Base-by-base conservation (phyloP, 2,888 invertebrate species). In the Hirudinaria manillensis region DNA sequence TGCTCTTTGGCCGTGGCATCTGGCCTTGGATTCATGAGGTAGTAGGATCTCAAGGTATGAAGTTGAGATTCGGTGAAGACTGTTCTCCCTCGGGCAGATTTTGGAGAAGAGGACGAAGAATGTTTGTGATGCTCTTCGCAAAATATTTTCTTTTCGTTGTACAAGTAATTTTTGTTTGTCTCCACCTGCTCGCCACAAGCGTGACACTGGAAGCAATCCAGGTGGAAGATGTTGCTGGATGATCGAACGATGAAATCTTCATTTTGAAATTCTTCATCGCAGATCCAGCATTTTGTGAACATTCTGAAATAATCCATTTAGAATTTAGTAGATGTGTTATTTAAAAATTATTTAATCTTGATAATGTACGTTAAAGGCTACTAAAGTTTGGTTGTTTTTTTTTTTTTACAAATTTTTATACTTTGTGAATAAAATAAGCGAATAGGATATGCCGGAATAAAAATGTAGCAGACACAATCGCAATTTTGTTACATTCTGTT, bases 1-100 rank as follows among this genome's bases (percentile, higher is more conserved):
- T 98, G 97, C 86, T 99, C 99, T 88, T 99, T 99, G 94, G 97
- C 95, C 78, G 98, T 89, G 65, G 99, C 98, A 87, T 99, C 99
- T 55, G 99, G 99, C 72, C 99, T 89, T 76, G 98, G 96, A 87
- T 99, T 99, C 76, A 95, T 94, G 77, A 92, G 92, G 88, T 99
- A 99, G 87, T 97, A 98, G 78, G 95, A 95, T 87, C 97, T 90
- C 81, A 99, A 88, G 13, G 97, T 98, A 87, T 96, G 95, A 81
- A 99, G 88, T 86, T 99, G 99, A 86, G 96, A 96, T 87, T 99
- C 99, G 86, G 97, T 99, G 78, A 99, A 90, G 61, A 99, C 99
- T 2, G 99, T 99, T 79, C 99, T 90, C 76, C 99, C 97, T 81
- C 98, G 88, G n/a, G 98, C 98, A 13, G 98, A 95, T 85, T 99